phyloP scores from a whole-genome alignment of 2,113 vertebrate species.

The Rhea americana region DNA sequence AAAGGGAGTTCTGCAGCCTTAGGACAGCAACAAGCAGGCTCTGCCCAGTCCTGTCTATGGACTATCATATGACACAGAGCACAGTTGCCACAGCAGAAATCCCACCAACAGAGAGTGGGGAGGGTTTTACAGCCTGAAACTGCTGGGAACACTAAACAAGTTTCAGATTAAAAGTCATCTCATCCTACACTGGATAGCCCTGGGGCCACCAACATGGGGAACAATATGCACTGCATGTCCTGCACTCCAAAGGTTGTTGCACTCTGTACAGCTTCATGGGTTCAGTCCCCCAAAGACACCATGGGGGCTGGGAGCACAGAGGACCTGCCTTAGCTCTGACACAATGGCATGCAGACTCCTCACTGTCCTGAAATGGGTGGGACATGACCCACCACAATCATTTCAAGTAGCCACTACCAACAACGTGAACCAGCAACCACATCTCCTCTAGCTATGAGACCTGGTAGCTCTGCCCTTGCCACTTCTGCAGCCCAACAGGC shows the following conservation, averaged over 20 bases:
- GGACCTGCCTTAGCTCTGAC: neutral
- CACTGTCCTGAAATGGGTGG: neutral
- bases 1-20: neutral
- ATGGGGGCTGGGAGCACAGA: neutral
- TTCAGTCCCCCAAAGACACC: neutral
- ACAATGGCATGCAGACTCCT: neutral
- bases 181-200: neutral
- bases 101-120: neutral
- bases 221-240: neutral
- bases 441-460: neutral
- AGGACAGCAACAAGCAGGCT: neutral
- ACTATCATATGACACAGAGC: accelerated
- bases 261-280: neutral
- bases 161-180: neutral
- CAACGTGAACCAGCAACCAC: neutral
- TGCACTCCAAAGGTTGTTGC: neutral
- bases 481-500: neutral
- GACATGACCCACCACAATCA: neutral
- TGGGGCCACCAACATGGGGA: neutral
- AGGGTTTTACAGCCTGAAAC: neutral
- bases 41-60: neutral
- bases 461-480: neutral
- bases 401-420: neutral
- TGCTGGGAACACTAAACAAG: neutral
- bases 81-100: neutral